Percentiles rank a stretch among this genome's conserved stretches.
These are phyloP conservation scores for Tonatia bakeri DNA, from an alignment of 2,113 vertebrate genomes.

Conservation along the genomic window DNA sequence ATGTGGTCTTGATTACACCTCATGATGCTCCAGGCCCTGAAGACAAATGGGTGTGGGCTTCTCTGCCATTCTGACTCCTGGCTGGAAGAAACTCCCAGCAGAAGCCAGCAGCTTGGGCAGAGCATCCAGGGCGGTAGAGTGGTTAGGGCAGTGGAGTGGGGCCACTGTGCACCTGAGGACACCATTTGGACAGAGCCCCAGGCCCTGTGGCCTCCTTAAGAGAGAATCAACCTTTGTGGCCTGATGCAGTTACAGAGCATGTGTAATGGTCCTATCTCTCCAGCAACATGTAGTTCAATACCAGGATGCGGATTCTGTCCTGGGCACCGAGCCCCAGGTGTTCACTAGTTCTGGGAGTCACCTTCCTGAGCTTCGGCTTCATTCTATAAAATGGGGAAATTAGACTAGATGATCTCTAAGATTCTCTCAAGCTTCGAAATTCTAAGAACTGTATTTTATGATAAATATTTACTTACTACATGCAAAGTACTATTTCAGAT, in stretches of 20 bases:
- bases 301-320: neutral
- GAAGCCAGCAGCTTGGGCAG: neutral
- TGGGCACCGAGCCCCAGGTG: neutral
- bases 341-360: neutral
- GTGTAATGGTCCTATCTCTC: neutral
- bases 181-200: neutral
- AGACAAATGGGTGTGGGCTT: conserved; percentile 52
- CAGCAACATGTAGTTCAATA: neutral
- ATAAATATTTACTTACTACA: neutral
- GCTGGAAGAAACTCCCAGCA: neutral
- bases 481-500: neutral
- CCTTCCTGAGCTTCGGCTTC: neutral
- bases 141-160: neutral
- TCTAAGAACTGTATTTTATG: neutral
- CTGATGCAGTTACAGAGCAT: neutral
- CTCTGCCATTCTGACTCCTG: neutral
- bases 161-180: neutral
- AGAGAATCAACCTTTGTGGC: neutral
- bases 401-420: neutral
- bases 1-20: conserved; percentile 64
- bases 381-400: neutral
- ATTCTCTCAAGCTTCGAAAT: neutral
- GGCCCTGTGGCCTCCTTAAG: neutral
- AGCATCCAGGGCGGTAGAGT: neutral
- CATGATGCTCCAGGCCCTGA: neutral